A percentile compares a stretch with the other conserved stretches of the same genome.
These are phyloP conservation scores for Orthosia gracilis DNA, from an alignment of 2,888 invertebrate genomes.

Conservation along the genomic window DNA sequence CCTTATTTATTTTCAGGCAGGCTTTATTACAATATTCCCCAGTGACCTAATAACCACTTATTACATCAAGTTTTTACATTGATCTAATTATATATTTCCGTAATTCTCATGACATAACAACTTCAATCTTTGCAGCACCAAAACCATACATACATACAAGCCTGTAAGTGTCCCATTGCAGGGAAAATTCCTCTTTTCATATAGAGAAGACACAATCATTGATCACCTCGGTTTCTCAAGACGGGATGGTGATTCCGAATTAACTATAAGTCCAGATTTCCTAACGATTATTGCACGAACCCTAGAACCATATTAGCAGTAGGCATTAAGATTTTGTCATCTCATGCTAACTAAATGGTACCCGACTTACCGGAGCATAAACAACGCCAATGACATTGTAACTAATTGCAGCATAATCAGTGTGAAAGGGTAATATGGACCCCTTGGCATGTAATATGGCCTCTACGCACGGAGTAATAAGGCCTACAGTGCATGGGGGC, in stretches of 20 bases:
- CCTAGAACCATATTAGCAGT: too few relatives aligned
- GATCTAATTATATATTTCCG: too few relatives aligned
- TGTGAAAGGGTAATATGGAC: slow-evolving; percentile 71
- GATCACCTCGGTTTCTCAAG: too few relatives aligned
- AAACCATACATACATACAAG: not conserved
- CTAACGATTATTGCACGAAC: too few relatives aligned
- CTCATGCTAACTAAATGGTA: slow-evolving; percentile 48
- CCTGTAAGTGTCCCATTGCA: too few relatives aligned
- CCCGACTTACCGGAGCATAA: slow-evolving; percentile 53
- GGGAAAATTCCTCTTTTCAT: too few relatives aligned
- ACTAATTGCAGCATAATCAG: slow-evolving; percentile 66
- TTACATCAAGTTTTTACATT: too few relatives aligned
- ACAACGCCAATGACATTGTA: slow-evolving; percentile 70
- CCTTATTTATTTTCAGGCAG: not conserved
- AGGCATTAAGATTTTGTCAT: slow-evolving; percentile 45
- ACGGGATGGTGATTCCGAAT: too few relatives aligned
- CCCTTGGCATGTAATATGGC: slow-evolving; percentile 41
- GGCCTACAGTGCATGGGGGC: slow-evolving; percentile 26
- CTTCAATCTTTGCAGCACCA: not conserved
- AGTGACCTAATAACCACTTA: not conserved
- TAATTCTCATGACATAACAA: not conserved
- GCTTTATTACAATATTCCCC: not conserved
- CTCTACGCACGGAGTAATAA: slow-evolving; percentile 59
- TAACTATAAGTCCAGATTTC: too few relatives aligned
- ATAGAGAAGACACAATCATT: too few relatives aligned